Evolutionary conservation across 2,113 vertebrate species (phyloP).

Genomic region (Oenanthe oenanthe): DNA sequence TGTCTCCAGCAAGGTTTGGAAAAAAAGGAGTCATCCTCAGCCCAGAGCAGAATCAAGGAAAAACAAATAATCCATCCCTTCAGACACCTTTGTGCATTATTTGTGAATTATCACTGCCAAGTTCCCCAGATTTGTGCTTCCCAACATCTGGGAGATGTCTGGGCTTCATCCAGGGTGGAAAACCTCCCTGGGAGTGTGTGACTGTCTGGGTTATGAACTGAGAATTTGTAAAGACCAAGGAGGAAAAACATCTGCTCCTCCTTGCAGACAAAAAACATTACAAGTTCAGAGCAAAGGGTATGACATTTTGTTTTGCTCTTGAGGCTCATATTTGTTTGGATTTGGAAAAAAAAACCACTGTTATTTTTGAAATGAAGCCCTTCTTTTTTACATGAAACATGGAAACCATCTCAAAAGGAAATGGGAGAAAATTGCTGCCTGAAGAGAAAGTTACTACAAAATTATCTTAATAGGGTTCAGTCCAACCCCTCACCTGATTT

Average conservation of each 20-base stretch:
- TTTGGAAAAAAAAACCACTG: neutral
- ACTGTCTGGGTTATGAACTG: neutral
- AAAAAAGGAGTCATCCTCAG: neutral
- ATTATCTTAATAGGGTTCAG: neutral
- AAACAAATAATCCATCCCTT: neutral
- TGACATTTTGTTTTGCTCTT: neutral
- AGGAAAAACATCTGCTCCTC: neutral
- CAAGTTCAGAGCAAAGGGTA: neutral
- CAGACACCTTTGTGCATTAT: neutral
- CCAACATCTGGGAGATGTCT: fast-evolving
- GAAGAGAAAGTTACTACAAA: neutral
- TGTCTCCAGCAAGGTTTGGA: neutral
- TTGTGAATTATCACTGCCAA: neutral
- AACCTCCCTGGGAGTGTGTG: neutral
- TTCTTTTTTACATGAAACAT: neutral
- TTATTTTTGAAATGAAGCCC: neutral
- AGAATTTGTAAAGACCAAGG: neutral
- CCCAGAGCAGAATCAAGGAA: neutral
- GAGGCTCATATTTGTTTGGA: neutral
- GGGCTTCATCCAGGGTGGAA: neutral
- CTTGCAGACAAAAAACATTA: neutral
- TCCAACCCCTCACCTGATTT: neutral
- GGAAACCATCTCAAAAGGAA: neutral
- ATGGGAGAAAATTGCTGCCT: neutral
- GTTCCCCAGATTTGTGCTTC: neutral